These are phyloP conservation scores for Cheilinus undulatus DNA, from an alignment of 2,113 vertebrate species.

Conservation along the genomic window DNA sequence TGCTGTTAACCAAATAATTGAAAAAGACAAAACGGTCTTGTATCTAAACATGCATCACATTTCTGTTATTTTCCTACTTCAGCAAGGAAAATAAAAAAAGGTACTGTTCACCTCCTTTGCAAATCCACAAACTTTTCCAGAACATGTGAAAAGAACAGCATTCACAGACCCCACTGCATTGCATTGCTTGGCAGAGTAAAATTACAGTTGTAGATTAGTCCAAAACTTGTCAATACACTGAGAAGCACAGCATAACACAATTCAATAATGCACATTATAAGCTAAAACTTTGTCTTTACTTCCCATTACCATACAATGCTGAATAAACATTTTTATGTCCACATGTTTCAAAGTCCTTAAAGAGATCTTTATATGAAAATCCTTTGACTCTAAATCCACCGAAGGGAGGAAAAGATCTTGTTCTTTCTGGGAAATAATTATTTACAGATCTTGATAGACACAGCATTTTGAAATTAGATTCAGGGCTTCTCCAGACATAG, in stretches of 20 bases:
- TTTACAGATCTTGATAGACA: background rate
- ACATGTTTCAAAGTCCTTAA: background rate
- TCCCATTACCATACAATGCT: background rate
- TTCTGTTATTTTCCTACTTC: no score
- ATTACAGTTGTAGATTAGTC: background rate
- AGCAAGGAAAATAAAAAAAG: no score
- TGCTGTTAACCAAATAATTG: no score
- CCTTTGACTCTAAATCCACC: background rate
- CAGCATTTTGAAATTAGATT: no score
- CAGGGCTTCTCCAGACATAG: no score
- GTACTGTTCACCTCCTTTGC: no score
- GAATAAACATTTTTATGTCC: constrained; percentile 17
- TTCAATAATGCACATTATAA: background rate
- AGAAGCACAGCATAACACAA: background rate
- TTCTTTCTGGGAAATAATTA: background rate
- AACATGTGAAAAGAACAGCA: no score
- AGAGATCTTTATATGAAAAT: constrained; percentile 28
- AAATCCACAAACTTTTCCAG: no score
- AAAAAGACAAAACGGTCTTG: no score
- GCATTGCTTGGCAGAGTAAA: background rate
- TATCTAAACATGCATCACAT: no score
- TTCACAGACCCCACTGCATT: no score
- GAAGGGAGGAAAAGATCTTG: background rate
- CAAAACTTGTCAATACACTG: background rate
- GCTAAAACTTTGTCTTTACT: background rate